Conservation (phyloP, 1,140 invertebrate species). For the Hypothenemus hampei region DNA sequence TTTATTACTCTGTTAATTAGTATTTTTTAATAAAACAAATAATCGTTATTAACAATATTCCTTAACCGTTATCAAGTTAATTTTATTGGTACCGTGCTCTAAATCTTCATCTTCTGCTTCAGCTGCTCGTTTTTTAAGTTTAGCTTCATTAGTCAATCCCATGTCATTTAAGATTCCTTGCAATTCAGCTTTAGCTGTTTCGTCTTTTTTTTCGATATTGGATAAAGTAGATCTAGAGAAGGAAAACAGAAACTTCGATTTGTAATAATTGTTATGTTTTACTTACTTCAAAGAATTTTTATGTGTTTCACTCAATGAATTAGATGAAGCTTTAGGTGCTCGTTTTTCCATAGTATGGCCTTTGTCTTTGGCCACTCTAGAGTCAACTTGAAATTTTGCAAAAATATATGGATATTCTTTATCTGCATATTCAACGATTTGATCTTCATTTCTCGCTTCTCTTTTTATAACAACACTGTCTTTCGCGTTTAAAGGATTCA, state of each 20-base stretch:
- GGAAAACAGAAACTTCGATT: not conserved
- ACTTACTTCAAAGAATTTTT: slow-evolving; percentile 10
- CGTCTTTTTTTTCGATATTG: slow-evolving; percentile 10
- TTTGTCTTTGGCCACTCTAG: slow-evolving; percentile 21
- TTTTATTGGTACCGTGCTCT: slow-evolving; percentile 27
- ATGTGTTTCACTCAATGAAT: slow-evolving; percentile 11
- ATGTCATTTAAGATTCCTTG: slow-evolving; percentile 37
- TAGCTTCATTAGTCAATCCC: slow-evolving; percentile 32
- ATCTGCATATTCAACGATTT: slow-evolving; percentile 12
- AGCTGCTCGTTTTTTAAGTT: slow-evolving; percentile 16
- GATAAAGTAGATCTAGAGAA: slow-evolving; percentile 1
- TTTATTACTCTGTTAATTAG: too few relatives aligned
- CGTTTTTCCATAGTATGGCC: slow-evolving; percentile 11
- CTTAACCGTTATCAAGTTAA: slow-evolving; percentile 6
- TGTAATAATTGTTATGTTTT: too few relatives aligned
- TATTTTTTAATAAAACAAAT: too few relatives aligned
- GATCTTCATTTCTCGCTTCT: slow-evolving; percentile 7
- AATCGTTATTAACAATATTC: too few relatives aligned
- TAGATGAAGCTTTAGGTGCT: not conserved
- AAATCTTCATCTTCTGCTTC: slow-evolving; percentile 38
- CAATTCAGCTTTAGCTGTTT: slow-evolving; percentile 33
- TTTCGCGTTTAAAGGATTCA: slow-evolving; percentile 11
- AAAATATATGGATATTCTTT: slow-evolving; percentile 32
- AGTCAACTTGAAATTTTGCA: slow-evolving; percentile 34
- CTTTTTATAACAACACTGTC: not conserved